Base-by-base conservation (phyloP, 1,140 invertebrate genomes). In the Psilanteris sp. region DNA sequence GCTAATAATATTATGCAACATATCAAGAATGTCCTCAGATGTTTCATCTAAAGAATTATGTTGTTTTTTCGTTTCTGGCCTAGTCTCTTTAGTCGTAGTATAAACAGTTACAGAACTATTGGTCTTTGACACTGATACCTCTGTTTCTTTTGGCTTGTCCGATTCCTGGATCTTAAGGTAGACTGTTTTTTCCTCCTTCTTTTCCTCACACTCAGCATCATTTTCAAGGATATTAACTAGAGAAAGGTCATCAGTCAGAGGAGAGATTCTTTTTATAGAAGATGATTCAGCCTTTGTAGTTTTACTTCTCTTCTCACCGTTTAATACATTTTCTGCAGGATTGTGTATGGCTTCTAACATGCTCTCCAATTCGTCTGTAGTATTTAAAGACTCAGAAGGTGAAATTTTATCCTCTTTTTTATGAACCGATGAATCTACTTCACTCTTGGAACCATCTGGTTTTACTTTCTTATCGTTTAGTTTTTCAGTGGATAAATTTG, bases 21-120 rank as follows among this genome's bases (percentile, higher is more conserved):
- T 92, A 73, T 92, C 91, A 1, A 93, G 81, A 82, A 93, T 92
- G 76, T 93, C 92, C 76, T 93, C 92, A 16, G 92, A 91, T 1
- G 90, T 90, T 67, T 93, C 92, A 5, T 87, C 86, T 31, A 86
- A 70, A 1, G 18, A 83, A 14, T 66, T 66, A 0, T 52, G 11
- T n/a, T 9, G 48, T 16, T 82, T 80, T 26, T 80, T 85, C 7
- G 6, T 55, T 0, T 71, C 61, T 0, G 48, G 11, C 0, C 70
- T 43, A 4, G 59, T 73, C 6, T 70, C 71, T 46, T 71, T 79
- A 18, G 68, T 68, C 0, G 59, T 72, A n/a, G 79, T 29, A 18
- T 78, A 46, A 31, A 78, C 11, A 1, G 77, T 70, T 6, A 72
- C 44, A 0, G 61, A 73, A 32, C 66, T 75, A 13, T 71, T 78